Conservation (phyloP, 2,888 invertebrate genomes). For the Lottia gigantea region DNA sequence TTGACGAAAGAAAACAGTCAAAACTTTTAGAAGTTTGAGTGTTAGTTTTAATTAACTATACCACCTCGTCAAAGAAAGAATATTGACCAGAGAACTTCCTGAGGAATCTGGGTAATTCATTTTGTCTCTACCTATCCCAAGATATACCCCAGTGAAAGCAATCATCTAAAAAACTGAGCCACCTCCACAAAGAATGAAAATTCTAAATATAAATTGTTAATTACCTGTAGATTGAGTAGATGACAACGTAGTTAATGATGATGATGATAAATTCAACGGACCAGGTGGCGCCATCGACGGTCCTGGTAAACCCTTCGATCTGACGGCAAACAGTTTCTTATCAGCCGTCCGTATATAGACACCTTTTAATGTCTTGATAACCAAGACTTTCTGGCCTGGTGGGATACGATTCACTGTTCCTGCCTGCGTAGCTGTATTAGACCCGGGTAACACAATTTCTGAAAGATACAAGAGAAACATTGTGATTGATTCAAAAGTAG, state of each 20-base stretch:
- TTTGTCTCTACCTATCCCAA: too few species aligned
- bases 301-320: constrained; percentile 40
- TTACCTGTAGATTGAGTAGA: constrained; percentile 10
- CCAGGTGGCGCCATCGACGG: constrained; percentile 12
- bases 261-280: neutral
- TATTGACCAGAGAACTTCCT: too few species aligned
- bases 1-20: too few species aligned
- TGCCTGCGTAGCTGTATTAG: constrained; percentile 89
- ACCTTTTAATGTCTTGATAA: constrained; percentile 93
- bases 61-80: too few species aligned
- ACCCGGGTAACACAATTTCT: constrained; percentile 74
- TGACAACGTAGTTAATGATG: constrained; percentile 1
- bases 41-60: too few species aligned
- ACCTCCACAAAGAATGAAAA: too few species aligned
- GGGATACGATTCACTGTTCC: constrained; percentile 82
- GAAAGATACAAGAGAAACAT: constrained; percentile 35
- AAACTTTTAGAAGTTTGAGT: too few species aligned
- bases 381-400: constrained; percentile 93
- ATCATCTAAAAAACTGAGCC: too few species aligned
- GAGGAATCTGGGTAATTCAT: too few species aligned
- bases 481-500: too few species aligned
- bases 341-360: constrained; percentile 95
- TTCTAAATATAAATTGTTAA: too few species aligned
- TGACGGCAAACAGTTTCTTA: constrained; percentile 92
- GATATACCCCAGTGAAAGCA: too few species aligned